Evolutionary conservation across 2,888 invertebrate species (phyloP), one percentile per base, ranked within the genome.

Genomic region (Spisula subtruncata): DNA sequence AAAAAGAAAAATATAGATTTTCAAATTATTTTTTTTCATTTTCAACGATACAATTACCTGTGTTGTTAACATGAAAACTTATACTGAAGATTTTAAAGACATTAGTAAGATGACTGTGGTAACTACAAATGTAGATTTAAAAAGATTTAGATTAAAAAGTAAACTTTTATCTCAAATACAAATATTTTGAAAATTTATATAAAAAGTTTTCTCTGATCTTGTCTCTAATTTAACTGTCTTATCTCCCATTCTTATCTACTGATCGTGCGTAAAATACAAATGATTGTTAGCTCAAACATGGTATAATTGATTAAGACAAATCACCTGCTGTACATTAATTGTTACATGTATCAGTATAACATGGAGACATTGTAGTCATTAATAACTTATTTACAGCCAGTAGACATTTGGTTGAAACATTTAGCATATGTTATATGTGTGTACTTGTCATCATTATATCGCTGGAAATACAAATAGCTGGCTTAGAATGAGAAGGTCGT

Each of bases 231-330:
- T 66, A 51, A 51, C 12, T n/a, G 51, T 51, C 51, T 51, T 60
- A 18, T 75, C 75, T 35, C 25, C 35, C 16, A 4, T 10, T 25
- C 32, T 25, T 25, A 29, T 29, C 32, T 71, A 71, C 16, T 10
- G 35, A 35, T 2, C 32, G 75, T 32, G 75, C 32, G 29, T 35
- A 32, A 25, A 60, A 25, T 60, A 25, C 25, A 32, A 35, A 25
- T 5, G 60, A 4, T 32, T 75, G 75, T 75, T 75, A 32, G 35
- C n/a, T 75, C 16, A 18, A 32, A 1, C 75, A 35, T 75, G 16
- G n/a, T 32, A 32, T 75, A 32, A 75, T 32, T 35, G 14, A 75
- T 75, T 75, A 32, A 75, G 75, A 75, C 18, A 75, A 75, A 75
- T 75, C 25, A 75, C 75, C 35, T 32, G n/a, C 32, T 75, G 32